Percentiles rank a stretch among this genome's conserved stretches.
Conservation (phyloP, 2,888 invertebrate genomes). For the Aphidius colemani region DNA sequence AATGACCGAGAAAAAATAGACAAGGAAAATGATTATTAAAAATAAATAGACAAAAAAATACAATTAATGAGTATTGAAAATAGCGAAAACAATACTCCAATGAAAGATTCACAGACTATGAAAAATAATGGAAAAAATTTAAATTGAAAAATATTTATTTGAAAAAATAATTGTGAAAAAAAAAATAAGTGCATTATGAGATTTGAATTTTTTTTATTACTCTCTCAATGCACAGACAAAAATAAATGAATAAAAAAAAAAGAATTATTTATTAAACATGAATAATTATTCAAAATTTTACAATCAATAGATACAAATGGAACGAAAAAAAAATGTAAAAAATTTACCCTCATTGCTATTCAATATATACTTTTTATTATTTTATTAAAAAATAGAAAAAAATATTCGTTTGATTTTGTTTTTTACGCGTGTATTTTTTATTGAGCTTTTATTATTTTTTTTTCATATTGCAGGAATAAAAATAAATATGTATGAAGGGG, state of each 20-base stretch:
- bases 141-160: not conserved
- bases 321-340: too few species aligned
- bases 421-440: too few species aligned
- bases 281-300: not conserved
- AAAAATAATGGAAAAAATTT: conserved; percentile 1
- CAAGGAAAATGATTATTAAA: not conserved
- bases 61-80: too few species aligned
- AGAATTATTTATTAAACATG: not conserved
- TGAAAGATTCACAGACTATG: not conserved
- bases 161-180: not conserved
- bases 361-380: too few species aligned
- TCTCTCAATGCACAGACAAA: not conserved
- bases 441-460: too few species aligned
- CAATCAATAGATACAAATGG: too few species aligned
- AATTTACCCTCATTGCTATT: too few species aligned
- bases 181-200: not conserved
- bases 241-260: not conserved
- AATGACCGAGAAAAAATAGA: conserved; percentile 26
- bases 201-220: not conserved
- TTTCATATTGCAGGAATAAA: too few species aligned
- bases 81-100: too few species aligned
- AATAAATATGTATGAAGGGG: too few species aligned
- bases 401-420: too few species aligned
- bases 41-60: not conserved
- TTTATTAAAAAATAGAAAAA: too few species aligned